Percentiles rank a stretch among this genome's conserved stretches.
These are phyloP conservation scores for Atractosteus spatula DNA, from an alignment of 2,113 vertebrate genomes.

Conservation along the genomic window DNA sequence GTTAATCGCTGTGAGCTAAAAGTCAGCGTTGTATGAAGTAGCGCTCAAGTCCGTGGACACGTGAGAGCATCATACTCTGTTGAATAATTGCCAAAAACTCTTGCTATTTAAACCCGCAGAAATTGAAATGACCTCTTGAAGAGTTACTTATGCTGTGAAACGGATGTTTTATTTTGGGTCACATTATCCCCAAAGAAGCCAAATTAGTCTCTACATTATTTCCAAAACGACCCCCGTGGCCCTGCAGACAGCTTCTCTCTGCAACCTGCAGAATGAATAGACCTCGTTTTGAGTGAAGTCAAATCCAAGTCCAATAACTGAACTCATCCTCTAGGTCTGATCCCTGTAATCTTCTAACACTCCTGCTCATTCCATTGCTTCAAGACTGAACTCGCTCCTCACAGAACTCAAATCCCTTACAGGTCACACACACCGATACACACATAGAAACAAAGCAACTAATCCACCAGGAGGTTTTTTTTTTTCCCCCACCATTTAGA, in stretches of 20 bases:
- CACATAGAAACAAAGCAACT: neutral
- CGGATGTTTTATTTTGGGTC: too few species aligned
- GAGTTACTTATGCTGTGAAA: too few species aligned
- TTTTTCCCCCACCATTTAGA: neutral
- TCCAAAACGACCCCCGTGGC: conserved; percentile 48
- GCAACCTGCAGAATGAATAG: conserved; percentile 57
- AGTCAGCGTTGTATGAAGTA: too few species aligned
- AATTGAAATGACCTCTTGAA: too few species aligned
- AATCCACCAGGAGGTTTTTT: neutral
- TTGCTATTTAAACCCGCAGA: too few species aligned
- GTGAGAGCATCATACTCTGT: too few species aligned
- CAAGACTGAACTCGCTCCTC: too few species aligned
- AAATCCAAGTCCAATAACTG: conserved; percentile 64
- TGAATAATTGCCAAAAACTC: too few species aligned
- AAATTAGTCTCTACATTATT: conserved; percentile 47
- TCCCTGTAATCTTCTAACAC: conserved; percentile 56
- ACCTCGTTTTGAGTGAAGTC: conserved; percentile 58
- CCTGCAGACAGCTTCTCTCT: conserved; percentile 34
- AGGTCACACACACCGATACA: too few species aligned
- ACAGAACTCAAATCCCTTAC: too few species aligned
- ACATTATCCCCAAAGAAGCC: neutral
- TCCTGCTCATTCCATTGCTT: conserved; percentile 24
- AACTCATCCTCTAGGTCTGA: conserved; percentile 50
- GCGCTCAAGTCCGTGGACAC: too few species aligned
- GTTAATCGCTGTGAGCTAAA: too few species aligned